Base-by-base conservation (phyloP, 2,888 invertebrate genomes). In the Cyrtodaria siliqua region DNA sequence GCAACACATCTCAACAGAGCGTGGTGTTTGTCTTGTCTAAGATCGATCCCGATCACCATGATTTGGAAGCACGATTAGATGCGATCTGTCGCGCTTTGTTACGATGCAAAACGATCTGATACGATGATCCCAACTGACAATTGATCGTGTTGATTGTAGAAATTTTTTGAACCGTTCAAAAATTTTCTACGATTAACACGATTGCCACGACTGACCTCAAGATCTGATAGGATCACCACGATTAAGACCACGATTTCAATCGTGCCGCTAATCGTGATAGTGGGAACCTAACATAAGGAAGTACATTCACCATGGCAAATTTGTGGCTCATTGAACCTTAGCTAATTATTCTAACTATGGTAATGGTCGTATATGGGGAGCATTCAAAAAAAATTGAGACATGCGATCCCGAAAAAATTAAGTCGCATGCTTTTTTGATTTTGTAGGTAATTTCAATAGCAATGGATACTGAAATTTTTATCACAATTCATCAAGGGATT, bases 141-240 rank as follows among this genome's bases (percentile, higher is more conserved):
- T 52, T 52, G n/a, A 23, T 42, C 60, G 24, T 24, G 42, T 60
- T 44, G 33, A 60, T 60, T 44, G 24, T 44, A 60, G 42, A 60
- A 42, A 60, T 2, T 2, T 38, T 63, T 63, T 12, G 40, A 38
- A 50, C 40, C 33, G 20, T 20, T 44, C 42, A 38, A 63, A 52
- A 40, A 63, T 1, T 50, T 63, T 63, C 42, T 52, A 63, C 38
- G 63, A 63, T 38, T 38, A 63, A 52, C 40, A 52, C 63, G 52
- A 63, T 52, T 52, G 63, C 33, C 63, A 63, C 38, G 50, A 64
- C 42, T 42, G 55, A 64, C 53, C 55, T n/a, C 53, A 64, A 64
- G 44, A 64, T 53, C 53, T 53, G 27, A 38, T 18, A 53, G 16
- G 53, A 53, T 38, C 27, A n/a, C 47, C 61, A 61, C 61, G 49